Base-by-base conservation (phyloP, 2,888 invertebrate species). In the Phoenoteleia sp. region DNA sequence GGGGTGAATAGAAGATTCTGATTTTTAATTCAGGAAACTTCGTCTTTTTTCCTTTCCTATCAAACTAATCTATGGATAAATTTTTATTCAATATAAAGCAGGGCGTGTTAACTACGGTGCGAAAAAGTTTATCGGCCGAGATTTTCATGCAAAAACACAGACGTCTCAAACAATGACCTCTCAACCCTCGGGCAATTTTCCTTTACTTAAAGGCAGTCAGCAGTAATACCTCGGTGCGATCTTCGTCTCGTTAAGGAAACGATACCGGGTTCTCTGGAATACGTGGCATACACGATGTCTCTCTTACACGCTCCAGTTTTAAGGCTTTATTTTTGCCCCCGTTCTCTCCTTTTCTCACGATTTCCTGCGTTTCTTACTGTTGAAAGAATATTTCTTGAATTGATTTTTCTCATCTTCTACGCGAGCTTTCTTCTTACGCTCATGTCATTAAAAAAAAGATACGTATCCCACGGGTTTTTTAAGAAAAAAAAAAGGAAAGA, bases 101-200 rank as follows among this genome's bases (percentile, higher is more conserved):
- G 81, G 62, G 25, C 75, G 79, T 84, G 81, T 81, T 71, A 81
- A 81, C 58, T 81, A 56, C 75, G 29, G 42, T 25, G 60, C 54
- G 71, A 85, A 83, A 80, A 76, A 83, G 79, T 66, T 74, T 69
- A 83, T 88, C 86, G 82, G 62, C 76, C 81, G 84, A 84, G 74
- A 88, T 87, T 87, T 80, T 82, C 79, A 88, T 85, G 87, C 81
- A 86, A 87, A 87, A 62, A 67, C 62, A 71, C 62, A 39, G 47
- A 58, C 75, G 74, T 85, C 84, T 87, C 85, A 86, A 88, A 87
- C 85, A 85, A 86, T 81, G 86, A 81, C 69, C 83, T 66, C 60
- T 81, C 77, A 64, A 54, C 67, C 86, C 81, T 62, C 80, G 33
- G 60, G 77, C 77, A 74, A 66, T 86, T 84, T 69, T 58, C 72